Conservation (phyloP, 2,113 vertebrate genomes). For the Triplophysa rosa region DNA sequence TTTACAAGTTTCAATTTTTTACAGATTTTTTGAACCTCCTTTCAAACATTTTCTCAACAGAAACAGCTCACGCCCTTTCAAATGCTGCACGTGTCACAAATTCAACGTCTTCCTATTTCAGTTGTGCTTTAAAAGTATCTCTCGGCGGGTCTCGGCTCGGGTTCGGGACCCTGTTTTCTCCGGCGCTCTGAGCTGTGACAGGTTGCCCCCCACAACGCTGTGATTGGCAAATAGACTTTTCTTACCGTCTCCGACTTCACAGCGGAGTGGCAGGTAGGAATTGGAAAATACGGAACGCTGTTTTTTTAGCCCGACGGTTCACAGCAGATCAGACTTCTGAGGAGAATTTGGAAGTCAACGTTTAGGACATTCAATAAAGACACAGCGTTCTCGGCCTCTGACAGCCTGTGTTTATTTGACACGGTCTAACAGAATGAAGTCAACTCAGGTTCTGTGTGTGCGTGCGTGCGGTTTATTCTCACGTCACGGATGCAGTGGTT, state of each 20-base stretch:
- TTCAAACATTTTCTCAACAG: not conserved
- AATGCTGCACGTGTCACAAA: not conserved
- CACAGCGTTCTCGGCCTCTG: not conserved
- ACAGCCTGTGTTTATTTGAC: conserved; percentile 53
- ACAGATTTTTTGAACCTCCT: no score
- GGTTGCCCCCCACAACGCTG: conserved; percentile 12
- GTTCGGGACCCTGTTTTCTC: not conserved
- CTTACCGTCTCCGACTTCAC: conserved; percentile 51
- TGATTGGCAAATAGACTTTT: conserved; percentile 74
- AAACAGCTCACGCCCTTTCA: not conserved
- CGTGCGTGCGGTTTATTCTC: not conserved
- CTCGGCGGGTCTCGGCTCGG: not conserved
- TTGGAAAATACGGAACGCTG: conserved; percentile 70
- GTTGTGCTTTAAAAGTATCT: not conserved
- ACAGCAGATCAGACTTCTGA: conserved; percentile 66
- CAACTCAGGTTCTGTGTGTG: not conserved
- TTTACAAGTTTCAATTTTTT: no score
- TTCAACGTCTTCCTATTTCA: not conserved
- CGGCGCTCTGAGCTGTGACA: not conserved
- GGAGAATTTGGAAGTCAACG: not conserved
- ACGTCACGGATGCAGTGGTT: no score
- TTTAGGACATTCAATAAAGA: conserved; percentile 2
- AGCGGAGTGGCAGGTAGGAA: conserved; percentile 75
- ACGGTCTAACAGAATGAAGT: conserved; percentile 18
- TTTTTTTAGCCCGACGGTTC: conserved; percentile 49